Evolutionary conservation across 1,140 invertebrate genomes (phyloP).

Genomic region (Cyclina sinensis): DNA sequence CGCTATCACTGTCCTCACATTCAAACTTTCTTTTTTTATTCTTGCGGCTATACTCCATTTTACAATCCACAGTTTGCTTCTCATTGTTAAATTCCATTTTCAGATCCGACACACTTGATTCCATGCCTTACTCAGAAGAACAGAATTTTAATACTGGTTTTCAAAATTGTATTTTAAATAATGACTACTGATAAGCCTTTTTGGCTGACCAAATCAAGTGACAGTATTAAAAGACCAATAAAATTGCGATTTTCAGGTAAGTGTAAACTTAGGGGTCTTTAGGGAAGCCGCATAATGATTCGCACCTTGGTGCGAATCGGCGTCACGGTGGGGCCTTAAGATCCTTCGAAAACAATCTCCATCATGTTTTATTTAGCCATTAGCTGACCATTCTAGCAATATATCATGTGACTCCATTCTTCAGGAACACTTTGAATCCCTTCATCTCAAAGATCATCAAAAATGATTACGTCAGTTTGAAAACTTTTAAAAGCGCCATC

Average conservation of each 20-base stretch:
- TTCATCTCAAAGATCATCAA: slow-evolving; percentile 33
- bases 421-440: neutral
- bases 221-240: neutral
- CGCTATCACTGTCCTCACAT: slow-evolving; percentile 69
- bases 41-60: neutral
- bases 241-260: slow-evolving; percentile 32
- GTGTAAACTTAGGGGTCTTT: no score
- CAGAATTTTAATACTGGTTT: neutral
- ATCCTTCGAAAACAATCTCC: neutral
- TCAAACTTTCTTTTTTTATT: slow-evolving; percentile 49
- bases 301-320: slow-evolving; percentile 35
- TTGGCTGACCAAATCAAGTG: neutral
- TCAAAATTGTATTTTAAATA: slow-evolving; percentile 8
- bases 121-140: neutral
- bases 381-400: slow-evolving; percentile 22
- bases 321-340: neutral
- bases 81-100: slow-evolving; percentile 14
- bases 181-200: slow-evolving; percentile 29
- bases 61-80: slow-evolving; percentile 1
- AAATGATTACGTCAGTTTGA: slow-evolving; percentile 26
- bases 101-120: neutral
- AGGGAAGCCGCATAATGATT: neutral
- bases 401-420: slow-evolving; percentile 12
- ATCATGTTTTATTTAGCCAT: slow-evolving; percentile 59
- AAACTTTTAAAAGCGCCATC: neutral